These are phyloP conservation scores for Dryococelus australis DNA, from an alignment of 2,888 invertebrate species.

Conservation along the genomic window DNA sequence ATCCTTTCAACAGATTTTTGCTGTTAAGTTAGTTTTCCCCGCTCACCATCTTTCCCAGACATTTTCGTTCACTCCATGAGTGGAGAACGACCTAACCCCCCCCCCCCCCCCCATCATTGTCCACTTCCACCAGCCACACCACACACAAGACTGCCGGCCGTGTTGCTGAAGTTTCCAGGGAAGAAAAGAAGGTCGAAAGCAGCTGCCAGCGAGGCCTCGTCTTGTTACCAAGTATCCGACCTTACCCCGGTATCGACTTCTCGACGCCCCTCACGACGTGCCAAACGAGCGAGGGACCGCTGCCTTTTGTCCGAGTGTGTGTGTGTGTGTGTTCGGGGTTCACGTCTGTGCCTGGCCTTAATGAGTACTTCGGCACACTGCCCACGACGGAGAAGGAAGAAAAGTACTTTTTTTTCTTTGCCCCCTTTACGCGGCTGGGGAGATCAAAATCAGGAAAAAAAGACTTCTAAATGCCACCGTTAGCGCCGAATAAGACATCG, in stretches of 20 bases:
- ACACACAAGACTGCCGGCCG: neutral
- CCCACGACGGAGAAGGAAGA: neutral
- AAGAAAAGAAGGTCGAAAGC: neutral
- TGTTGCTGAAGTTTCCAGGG: neutral
- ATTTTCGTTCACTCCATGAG: neutral
- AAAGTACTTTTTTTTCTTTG: neutral
- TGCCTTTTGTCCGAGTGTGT: neutral
- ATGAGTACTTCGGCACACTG: slow-evolving; percentile 16
- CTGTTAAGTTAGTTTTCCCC: neutral
- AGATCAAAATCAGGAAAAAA: neutral
- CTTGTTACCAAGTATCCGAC: neutral
- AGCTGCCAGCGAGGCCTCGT: neutral
- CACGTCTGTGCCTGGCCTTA: neutral
- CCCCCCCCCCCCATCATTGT: neutral
- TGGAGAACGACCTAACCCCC: neutral
- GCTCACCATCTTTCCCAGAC: neutral
- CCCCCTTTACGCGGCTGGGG: neutral
- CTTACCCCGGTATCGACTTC: neutral
- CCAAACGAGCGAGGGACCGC: slow-evolving; percentile 1
- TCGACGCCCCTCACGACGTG: neutral
- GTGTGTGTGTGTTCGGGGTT: neutral
- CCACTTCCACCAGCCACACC: neutral
- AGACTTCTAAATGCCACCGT: neutral
- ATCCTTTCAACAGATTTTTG: neutral
- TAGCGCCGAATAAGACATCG: neutral